Conservation (phyloP, 2,888 invertebrate species). For the Agrotis puta region DNA sequence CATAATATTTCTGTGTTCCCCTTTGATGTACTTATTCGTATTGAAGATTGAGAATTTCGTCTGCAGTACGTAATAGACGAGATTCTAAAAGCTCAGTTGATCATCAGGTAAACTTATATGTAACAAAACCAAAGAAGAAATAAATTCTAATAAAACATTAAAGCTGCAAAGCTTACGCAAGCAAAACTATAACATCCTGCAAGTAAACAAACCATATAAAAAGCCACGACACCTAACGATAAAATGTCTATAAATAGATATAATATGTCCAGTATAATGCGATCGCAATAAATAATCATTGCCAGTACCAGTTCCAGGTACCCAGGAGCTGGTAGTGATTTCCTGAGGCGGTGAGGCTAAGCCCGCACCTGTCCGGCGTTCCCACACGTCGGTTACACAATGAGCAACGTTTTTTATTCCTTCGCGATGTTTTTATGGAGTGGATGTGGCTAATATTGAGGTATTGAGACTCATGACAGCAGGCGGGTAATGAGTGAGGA, state of each 20-base stretch:
- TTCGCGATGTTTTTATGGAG: slow-evolving; percentile 80
- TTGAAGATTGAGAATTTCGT: no score
- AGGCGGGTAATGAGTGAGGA: slow-evolving; percentile 45
- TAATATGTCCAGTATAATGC: slow-evolving; percentile 49
- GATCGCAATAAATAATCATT: slow-evolving; percentile 69
- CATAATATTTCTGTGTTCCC: no score
- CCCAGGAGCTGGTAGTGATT: slow-evolving; percentile 82
- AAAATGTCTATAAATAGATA: slow-evolving; percentile 42
- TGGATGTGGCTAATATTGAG: slow-evolving; percentile 74
- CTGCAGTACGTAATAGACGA: no score
- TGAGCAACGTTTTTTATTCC: slow-evolving; percentile 84
- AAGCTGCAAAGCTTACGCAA: neutral
- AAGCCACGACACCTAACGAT: slow-evolving; percentile 2
- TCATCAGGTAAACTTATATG: neutral
- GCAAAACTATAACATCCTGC: neutral
- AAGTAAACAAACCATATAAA: slow-evolving; percentile 38
- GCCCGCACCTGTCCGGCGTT: slow-evolving; percentile 83
- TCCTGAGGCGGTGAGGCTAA: slow-evolving; percentile 80
- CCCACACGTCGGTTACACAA: slow-evolving; percentile 86
- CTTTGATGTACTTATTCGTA: no score
- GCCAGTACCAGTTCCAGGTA: slow-evolving; percentile 53
- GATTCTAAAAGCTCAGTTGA: no score
- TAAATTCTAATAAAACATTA: neutral
- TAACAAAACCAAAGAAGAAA: neutral
- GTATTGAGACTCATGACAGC: slow-evolving; percentile 52